phyloP scores from a whole-genome alignment of 2,888 invertebrate species.

The Polylopha cassiicola region DNA sequence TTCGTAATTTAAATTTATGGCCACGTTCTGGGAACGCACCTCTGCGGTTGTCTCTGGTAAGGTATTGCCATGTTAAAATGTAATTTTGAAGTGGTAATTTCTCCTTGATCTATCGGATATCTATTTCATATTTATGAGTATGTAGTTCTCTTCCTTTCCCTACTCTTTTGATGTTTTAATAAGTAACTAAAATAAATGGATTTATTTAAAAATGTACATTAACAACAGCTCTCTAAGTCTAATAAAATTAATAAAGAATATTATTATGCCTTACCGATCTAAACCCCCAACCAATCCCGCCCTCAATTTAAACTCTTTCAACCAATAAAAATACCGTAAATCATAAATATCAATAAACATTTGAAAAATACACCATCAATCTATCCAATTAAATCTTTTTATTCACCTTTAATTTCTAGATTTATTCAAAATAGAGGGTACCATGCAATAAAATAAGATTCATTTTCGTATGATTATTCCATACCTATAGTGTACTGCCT shows the following conservation, averaged over 20 bases:
- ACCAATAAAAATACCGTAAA: constrained; percentile 7
- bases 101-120: constrained; percentile 18
- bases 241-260: no score
- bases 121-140: constrained; percentile 20
- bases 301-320: neutral
- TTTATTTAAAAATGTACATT: no score
- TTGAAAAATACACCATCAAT: constrained; percentile 1
- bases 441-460: no score
- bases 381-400: neutral
- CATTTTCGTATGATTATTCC: no score
- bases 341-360: constrained; percentile 10
- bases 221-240: no score
- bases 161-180: constrained; percentile 7
- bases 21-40: constrained; percentile 30
- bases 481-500: no score
- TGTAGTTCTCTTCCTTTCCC: constrained; percentile 11
- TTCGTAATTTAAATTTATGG: constrained; percentile 40
- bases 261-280: no score
- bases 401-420: no score
- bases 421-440: no score
- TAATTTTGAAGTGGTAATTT: constrained; percentile 22
- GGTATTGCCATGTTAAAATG: constrained; percentile 15
- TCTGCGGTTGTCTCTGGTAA: constrained; percentile 1
- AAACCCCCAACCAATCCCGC: no score
- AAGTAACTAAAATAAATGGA: no score